Evolutionary conservation across 2,797 vertebrate genomes (phyloP), one percentile per base, ranked within the genome.

Genomic region (Neosalanx taihuensis): DNA sequence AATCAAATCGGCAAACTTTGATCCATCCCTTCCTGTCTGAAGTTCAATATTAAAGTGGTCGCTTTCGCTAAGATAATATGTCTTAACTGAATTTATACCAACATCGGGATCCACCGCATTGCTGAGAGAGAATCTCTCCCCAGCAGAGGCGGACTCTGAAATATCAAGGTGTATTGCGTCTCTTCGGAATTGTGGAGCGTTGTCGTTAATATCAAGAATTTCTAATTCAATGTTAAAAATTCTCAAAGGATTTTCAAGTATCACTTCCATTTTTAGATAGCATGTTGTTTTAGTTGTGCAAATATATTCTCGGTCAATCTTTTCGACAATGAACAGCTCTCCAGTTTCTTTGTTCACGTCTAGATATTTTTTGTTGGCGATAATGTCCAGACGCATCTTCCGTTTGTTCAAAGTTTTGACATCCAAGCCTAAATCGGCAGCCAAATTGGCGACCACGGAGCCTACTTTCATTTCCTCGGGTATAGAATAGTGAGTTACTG

Each of bases 201-300:
- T 91, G 68, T 91, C 91, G 74, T 92, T 92, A 70, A 91, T 87
- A 69, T 92, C 91, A 20, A 72, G 64, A 67, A 92, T 89, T 87
- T 90, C 81, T 63, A 84, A 53, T 60, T 72, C 73, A 6, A 81
- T 63, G n/a, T 64, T 61, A 5, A 81, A 72, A 31, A 84, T 75
- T 30, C 71, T 35, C 9, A 84, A 49, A 15, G 82, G 84, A 1
- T 72, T 78, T 65, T 80, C 62, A 18, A 82, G 13, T 3, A 60
- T 70, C 3, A 33, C 75, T 5, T 79, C 76, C 60, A 81, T 5
- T 59, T 69, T 69, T 0, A 78, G 30, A 3, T 58, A 58, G 17
- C 76, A 78, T 7, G n/a, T 0, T n/a, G n/a, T n/a, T n/a, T n/a
- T n/a, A n/a, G n/a, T n/a, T n/a, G n/a, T 64, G 18, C 76, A 78